These are phyloP conservation scores for Ditylenchus dipsaci DNA, from an alignment of 1,140 invertebrate genomes.

Conservation along the genomic window DNA sequence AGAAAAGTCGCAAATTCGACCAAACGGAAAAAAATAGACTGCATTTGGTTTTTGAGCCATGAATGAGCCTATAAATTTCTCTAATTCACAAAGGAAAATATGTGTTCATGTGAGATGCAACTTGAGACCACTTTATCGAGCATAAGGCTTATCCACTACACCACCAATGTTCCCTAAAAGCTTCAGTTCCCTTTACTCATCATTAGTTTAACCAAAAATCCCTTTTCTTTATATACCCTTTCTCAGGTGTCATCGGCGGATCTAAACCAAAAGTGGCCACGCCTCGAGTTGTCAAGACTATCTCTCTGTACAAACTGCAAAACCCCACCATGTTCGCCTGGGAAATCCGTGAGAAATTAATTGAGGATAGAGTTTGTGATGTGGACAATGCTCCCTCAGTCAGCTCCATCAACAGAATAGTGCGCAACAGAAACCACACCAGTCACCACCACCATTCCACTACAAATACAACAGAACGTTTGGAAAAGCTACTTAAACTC, in stretches of 20 bases:
- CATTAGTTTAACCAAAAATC: no score
- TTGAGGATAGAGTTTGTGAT: constrained; percentile 92
- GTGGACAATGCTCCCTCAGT: constrained; percentile 98
- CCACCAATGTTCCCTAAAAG: no score
- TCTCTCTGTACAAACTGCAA: constrained; percentile 93
- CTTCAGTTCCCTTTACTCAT: no score
- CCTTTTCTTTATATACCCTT: neutral
- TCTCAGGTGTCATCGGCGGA: constrained; percentile 85
- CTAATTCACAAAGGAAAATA: no score
- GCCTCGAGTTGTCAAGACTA: constrained; percentile 93
- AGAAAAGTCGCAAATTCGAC: no score
- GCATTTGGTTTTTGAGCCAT: no score
- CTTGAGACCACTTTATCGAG: no score
- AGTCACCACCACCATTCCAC: neutral
- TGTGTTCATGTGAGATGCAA: no score
- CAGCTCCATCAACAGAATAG: constrained; percentile 86
- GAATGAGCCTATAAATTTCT: no score
- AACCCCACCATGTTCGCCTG: constrained; percentile 76
- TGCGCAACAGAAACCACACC: constrained; percentile 40
- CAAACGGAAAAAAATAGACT: no score
- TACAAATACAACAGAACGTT: neutral
- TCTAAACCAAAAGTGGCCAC: constrained; percentile 99
- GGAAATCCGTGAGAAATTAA: constrained; percentile 93
- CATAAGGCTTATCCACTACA: no score
- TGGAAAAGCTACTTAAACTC: neutral